Percentiles rank a stretch among this genome's conserved stretches.
Evolutionary conservation across 2,888 invertebrate species (phyloP).

Genomic region (Cerceris ruficornis): DNA sequence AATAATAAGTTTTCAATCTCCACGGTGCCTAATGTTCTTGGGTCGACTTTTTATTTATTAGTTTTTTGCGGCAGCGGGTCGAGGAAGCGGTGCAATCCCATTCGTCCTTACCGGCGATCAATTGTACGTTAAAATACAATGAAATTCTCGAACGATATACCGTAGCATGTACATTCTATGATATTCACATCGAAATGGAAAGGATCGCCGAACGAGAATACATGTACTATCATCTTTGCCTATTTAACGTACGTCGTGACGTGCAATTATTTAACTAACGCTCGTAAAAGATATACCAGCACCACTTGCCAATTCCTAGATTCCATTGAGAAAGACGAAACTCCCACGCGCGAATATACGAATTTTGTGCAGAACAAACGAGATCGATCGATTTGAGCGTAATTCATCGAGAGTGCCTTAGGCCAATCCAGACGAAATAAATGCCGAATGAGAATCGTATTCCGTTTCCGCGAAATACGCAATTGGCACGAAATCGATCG

Average conservation of each 20-base stretch:
- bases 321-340: not conserved
- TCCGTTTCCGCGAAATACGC: too few species aligned
- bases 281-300: slow-evolving; percentile 7
- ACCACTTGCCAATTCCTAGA: slow-evolving; percentile 25
- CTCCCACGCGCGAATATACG: not conserved
- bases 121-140: not conserved
- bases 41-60: too few species aligned
- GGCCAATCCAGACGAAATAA: too few species aligned
- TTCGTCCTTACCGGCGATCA: not conserved
- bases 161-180: slow-evolving; percentile 68
- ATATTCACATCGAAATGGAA: slow-evolving; percentile 34
- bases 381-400: not conserved
- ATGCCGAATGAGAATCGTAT: too few species aligned
- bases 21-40: too few species aligned
- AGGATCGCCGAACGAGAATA: slow-evolving; percentile 10
- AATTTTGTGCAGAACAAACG: not conserved
- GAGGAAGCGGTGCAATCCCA: slow-evolving; percentile 51
- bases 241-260: slow-evolving; percentile 14
- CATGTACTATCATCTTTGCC: slow-evolving; percentile 6
- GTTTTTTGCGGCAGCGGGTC: too few species aligned
- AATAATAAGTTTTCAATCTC: too few species aligned
- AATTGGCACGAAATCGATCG: too few species aligned
- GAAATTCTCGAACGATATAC: slow-evolving; percentile 27
- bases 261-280: slow-evolving; percentile 20
- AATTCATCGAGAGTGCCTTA: too few species aligned